Base-by-base conservation (phyloP, 2,113 vertebrate species). In the Ceuthmochares aereus region DNA sequence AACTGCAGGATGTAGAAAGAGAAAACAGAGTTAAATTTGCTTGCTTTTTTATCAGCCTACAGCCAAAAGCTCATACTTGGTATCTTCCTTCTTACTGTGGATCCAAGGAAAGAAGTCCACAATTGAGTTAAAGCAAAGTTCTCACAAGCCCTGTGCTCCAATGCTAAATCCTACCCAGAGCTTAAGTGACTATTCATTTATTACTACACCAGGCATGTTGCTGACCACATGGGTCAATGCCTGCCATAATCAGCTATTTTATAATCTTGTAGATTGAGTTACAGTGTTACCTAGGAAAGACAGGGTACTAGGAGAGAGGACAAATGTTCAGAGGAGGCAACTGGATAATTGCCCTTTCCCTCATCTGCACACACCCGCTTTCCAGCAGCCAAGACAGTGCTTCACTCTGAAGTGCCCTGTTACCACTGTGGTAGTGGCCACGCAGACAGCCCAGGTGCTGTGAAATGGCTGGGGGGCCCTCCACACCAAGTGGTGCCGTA, bases 51-150 rank as follows among this genome's bases (percentile, higher is more conserved):
- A 54, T 40, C 34, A 87, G 18, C 25, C 42, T 62, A n/a, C 7
- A 66, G 36, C 36, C 43, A 30, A 79, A 72, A 36, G 14, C 29
- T 3, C 51, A 3, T 1, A 1, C 42, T 80, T 25, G 22, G 9
- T 34, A 18, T 49, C 2, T 1, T 66, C 27, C 62, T 74, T 14
- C 1, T 0, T n/a, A 5, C 26, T 17, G 4, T 3, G 10, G 12
- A 42, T 10, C n/a, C 87, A 79, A 89, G 23, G 12, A 30, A 78
- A 49, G 56, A 82, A 88, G 26, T 42, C 42, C 32, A 21, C 30
- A 13, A 56, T 12, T 11, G 7, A 70, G 32, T 69, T 45, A 52
- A 92, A 70, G 23, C 5, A 22, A 70, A 64, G 25, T 5, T 89
- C 32, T 51, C 52, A 17, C 16, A 94, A 62, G 27, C 25, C 12